These are phyloP conservation scores for Drosophila biarmipes DNA, from an alignment of 1,140 invertebrate species.

Conservation along the genomic window DNA sequence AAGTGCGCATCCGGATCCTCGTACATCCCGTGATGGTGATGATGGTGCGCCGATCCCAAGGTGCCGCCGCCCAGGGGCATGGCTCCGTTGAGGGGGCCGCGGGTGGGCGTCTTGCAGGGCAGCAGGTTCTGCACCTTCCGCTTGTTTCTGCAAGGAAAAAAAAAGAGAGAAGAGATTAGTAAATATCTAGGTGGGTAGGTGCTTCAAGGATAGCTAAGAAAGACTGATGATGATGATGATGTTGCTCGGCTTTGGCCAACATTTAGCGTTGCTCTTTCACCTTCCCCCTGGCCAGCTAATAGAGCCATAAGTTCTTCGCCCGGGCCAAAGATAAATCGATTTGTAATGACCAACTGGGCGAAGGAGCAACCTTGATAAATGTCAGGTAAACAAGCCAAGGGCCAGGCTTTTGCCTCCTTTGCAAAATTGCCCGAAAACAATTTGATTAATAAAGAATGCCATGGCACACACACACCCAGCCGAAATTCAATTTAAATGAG, in stretches of 20 bases:
- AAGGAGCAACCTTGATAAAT: constrained; percentile 54
- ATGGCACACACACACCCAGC: constrained; percentile 26
- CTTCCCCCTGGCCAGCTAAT: constrained; percentile 38
- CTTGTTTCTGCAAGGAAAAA: constrained; percentile 87
- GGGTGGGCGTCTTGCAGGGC: constrained; percentile 88
- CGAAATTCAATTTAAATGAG: constrained; percentile 81
- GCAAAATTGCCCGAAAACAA: constrained; percentile 48
- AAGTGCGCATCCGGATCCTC: constrained; percentile 86
- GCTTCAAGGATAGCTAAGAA: constrained; percentile 23
- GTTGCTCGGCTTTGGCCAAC: constrained; percentile 35
- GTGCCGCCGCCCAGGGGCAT: constrained; percentile 71
- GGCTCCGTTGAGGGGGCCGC: constrained; percentile 85
- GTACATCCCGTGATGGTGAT: constrained; percentile 85
- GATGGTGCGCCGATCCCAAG: constrained; percentile 41
- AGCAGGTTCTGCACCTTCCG: constrained; percentile 90
- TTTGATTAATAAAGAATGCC: constrained; percentile 71
- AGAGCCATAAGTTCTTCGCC: constrained; percentile 70
- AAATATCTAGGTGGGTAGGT: neutral
- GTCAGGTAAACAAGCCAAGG: constrained; percentile 59
- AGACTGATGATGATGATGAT: constrained; percentile 62
- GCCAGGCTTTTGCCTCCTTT: constrained; percentile 12
- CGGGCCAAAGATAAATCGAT: constrained; percentile 73
- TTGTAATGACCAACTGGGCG: constrained; percentile 71
- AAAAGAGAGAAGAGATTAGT: constrained; percentile 34
- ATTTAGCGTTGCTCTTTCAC: constrained; percentile 15